phyloP scores from a whole-genome alignment of 2,888 invertebrate genomes.

The Synergus itoensis region DNA sequence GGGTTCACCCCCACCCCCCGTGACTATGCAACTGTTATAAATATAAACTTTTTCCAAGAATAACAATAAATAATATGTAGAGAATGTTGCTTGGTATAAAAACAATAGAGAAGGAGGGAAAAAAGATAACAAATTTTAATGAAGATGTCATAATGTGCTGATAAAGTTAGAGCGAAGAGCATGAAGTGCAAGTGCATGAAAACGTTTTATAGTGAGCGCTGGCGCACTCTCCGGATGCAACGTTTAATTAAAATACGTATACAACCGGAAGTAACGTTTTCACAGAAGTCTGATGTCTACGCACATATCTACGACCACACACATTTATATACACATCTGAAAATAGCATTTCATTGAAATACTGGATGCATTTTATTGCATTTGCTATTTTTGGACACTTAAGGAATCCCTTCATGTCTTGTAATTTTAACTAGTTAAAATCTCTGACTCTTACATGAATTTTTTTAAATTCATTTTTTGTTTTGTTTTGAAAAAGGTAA shows the following conservation, averaged over 20 bases:
- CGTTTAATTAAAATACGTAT: conserved; percentile 67
- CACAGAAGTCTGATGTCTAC: conserved; percentile 52
- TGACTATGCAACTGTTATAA: too few relatives aligned
- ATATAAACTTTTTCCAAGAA: too few relatives aligned
- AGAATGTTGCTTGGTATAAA: neutral
- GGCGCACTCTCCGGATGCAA: conserved; percentile 61
- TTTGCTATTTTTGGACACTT: neutral
- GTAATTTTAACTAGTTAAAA: neutral
- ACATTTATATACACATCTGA: neutral
- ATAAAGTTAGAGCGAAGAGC: conserved; percentile 32
- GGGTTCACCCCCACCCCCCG: too few relatives aligned
- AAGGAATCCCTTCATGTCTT: neutral
- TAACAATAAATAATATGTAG: neutral
- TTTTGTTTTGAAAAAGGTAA: neutral
- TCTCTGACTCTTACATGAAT: neutral
- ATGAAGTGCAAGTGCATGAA: conserved; percentile 38
- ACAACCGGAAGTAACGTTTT: conserved; percentile 66
- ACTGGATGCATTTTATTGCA: neutral
- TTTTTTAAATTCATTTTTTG: neutral
- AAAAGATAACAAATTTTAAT: neutral
- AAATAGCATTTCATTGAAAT: conserved; percentile 14
- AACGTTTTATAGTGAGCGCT: conserved; percentile 36
- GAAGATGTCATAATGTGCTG: neutral
- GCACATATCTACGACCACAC: neutral
- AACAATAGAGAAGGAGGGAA: neutral